Conservation (phyloP, 2,888 invertebrate genomes). For the Drosophila ochracea region DNA sequence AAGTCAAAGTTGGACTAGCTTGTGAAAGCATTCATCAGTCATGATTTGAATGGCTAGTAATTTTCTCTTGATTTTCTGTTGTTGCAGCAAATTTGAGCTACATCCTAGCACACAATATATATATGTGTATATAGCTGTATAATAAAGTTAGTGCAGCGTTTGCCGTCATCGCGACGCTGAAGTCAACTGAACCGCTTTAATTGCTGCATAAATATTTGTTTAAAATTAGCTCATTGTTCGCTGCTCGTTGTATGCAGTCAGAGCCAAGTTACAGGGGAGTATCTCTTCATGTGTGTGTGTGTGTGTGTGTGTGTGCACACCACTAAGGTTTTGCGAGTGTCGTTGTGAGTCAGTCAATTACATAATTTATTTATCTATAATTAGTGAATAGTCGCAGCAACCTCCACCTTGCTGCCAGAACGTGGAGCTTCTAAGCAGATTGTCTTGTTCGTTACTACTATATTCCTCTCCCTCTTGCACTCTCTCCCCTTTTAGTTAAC, state of each 20-base stretch:
- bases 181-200: slow-evolving; percentile 76
- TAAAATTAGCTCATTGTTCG: slow-evolving; percentile 78
- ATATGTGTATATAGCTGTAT: slow-evolving; percentile 36
- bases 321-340: slow-evolving; percentile 8
- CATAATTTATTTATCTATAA: slow-evolving; percentile 77
- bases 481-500: background rate
- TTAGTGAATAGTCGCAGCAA: slow-evolving; percentile 50
- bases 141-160: slow-evolving; percentile 40
- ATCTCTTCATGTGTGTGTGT: background rate
- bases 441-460: background rate
- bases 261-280: background rate
- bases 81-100: slow-evolving; percentile 48
- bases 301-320: background rate
- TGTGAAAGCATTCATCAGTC: slow-evolving; percentile 71
- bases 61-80: slow-evolving; percentile 48
- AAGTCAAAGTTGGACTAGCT: slow-evolving; percentile 50
- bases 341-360: slow-evolving; percentile 64
- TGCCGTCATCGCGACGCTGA: slow-evolving; percentile 40
- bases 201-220: slow-evolving; percentile 79
- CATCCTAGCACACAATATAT: background rate
- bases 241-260: slow-evolving; percentile 22
- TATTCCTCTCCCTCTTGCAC: background rate
- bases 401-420: background rate
- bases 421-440: slow-evolving; percentile 5
- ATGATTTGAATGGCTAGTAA: slow-evolving; percentile 48